A percentile compares a stretch with the other conserved stretches of the same genome.
phyloP scores from a whole-genome alignment of 2,888 invertebrate species.

The Eugnorisma glareosa region DNA sequence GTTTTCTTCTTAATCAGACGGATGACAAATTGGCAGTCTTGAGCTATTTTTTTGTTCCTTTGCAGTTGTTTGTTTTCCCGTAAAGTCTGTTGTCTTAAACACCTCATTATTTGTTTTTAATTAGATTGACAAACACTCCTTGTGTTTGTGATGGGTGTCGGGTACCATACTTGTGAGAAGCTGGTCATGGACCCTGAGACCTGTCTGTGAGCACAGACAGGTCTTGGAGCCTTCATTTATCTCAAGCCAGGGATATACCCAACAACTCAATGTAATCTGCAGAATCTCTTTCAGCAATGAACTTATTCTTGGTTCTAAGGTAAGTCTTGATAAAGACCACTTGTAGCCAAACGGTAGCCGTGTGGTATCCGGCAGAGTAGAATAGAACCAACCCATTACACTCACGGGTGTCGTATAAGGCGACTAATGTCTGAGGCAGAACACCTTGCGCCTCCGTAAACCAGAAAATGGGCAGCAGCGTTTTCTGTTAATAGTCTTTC shows the following conservation, averaged over 20 bases:
- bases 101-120: neutral
- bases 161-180: constrained; percentile 92
- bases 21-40: neutral
- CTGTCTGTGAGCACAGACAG: constrained; percentile 91
- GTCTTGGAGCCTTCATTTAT: constrained; percentile 93
- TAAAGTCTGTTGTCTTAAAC: neutral
- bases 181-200: constrained; percentile 88
- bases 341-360: too few species aligned
- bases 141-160: constrained; percentile 92
- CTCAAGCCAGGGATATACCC: constrained; percentile 92
- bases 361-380: too few species aligned
- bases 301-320: constrained; percentile 74
- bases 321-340: constrained; percentile 45
- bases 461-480: too few species aligned
- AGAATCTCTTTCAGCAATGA: constrained; percentile 72
- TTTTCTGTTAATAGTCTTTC: too few species aligned
- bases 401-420: too few species aligned
- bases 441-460: too few species aligned
- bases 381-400: too few species aligned
- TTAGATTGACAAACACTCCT: too few species aligned
- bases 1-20: neutral
- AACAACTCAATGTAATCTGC: constrained; percentile 91
- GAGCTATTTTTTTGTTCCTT: neutral
- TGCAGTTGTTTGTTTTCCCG: too few species aligned
- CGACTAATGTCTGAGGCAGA: too few species aligned